Evolutionary conservation across 2,888 invertebrate species (phyloP).

Genomic region (Harpalus rufipes): DNA sequence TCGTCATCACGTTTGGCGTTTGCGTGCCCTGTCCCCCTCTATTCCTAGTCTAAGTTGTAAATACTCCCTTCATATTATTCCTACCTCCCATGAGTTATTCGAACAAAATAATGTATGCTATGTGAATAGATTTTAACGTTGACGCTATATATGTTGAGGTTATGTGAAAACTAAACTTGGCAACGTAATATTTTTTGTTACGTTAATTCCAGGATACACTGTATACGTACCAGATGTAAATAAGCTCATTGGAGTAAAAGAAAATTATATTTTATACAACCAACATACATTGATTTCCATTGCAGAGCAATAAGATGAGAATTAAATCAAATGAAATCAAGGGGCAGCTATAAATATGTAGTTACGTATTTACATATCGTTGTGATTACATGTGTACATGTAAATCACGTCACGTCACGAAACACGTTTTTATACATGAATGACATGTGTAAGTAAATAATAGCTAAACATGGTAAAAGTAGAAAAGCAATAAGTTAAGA

Average conservation of each 20-base stretch:
- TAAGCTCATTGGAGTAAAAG: constrained; percentile 33
- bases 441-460: constrained; percentile 35
- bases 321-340: constrained; percentile 35
- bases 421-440: constrained; percentile 54
- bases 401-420: constrained; percentile 23
- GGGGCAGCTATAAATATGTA: constrained; percentile 41
- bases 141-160: too few species aligned
- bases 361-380: constrained; percentile 55
- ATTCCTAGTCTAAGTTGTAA: too few species aligned
- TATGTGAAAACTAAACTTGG: too few species aligned
- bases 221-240: constrained; percentile 51
- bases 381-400: constrained; percentile 49
- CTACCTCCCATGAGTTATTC: too few species aligned
- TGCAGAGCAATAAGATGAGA: constrained; percentile 35
- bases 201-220: constrained; percentile 44
- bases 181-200: constrained; percentile 46
- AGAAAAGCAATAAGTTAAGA: constrained; percentile 63
- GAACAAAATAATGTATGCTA: too few species aligned
- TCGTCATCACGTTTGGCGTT: too few species aligned
- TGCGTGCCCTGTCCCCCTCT: too few species aligned
- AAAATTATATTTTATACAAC: constrained; percentile 25
- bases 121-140: too few species aligned
- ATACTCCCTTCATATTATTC: too few species aligned
- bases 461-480: constrained; percentile 51
- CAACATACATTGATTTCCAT: constrained; percentile 18